Evolutionary conservation across 2,113 vertebrate species (phyloP).

Genomic region (Ceyx cyanopectus): DNA sequence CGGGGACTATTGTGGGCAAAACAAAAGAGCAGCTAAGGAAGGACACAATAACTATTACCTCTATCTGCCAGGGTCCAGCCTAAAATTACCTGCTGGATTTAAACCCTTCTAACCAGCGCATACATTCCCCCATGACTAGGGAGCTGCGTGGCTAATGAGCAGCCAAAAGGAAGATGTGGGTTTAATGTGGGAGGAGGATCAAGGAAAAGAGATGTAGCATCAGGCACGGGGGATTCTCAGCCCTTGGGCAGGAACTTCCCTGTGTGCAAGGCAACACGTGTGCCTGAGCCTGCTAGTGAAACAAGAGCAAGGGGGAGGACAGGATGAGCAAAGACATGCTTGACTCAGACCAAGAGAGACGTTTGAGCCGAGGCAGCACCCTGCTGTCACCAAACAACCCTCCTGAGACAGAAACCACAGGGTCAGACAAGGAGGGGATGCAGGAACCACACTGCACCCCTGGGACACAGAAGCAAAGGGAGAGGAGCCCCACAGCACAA

Average conservation of each 20-base stretch:
- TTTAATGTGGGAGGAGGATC: not conserved
- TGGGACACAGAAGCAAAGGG: accelerated
- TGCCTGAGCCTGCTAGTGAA: not conserved
- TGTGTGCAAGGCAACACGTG: accelerated
- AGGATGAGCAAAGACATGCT: not conserved
- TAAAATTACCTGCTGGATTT: conserved; percentile 35
- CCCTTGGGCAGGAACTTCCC: not conserved
- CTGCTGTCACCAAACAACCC: not conserved
- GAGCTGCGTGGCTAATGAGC: not conserved
- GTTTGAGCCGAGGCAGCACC: not conserved
- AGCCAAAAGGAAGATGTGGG: not conserved
- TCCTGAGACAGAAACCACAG: not conserved
- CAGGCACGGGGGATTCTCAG: not conserved
- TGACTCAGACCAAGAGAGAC: conserved; percentile 44
- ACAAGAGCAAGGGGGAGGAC: not conserved
- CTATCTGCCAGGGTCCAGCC: not conserved
- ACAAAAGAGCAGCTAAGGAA: conserved; percentile 39
- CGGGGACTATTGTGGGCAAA: conserved; percentile 50
- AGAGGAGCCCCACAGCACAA: not conserved
- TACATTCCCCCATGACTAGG: not conserved
- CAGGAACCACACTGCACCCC: not conserved
- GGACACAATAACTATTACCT: not conserved
- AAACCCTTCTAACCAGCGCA: not conserved
- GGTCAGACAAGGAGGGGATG: not conserved
- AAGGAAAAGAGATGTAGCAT: accelerated